phyloP scores from a whole-genome alignment of 2,888 invertebrate species.

The Acrocyrtus sp. region DNA sequence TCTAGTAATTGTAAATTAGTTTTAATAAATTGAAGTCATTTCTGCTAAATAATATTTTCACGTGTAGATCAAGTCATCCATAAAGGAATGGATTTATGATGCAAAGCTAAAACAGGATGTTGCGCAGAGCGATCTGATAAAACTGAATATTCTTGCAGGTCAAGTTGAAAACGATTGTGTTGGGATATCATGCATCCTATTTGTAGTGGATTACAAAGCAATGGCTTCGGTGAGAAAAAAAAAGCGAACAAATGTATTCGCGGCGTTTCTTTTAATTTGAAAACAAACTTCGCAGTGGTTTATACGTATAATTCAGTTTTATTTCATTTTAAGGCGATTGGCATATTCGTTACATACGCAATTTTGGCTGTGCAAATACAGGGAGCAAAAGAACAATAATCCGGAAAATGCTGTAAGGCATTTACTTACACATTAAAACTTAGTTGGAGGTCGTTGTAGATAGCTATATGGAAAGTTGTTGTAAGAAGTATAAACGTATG shows the following conservation, averaged over 20 bases:
- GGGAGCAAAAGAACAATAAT: too few relatives aligned
- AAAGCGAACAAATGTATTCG: neutral
- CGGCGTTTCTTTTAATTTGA: neutral
- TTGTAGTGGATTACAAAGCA: neutral
- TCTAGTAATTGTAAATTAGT: neutral
- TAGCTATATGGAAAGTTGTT: too few relatives aligned
- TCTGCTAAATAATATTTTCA: neutral
- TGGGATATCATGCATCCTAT: constrained; percentile 5
- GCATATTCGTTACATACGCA: neutral
- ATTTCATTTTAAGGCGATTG: neutral
- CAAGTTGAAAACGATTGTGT: constrained; percentile 8
- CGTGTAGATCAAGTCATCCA: neutral
- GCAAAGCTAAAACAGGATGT: constrained; percentile 7
- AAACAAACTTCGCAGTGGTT: neutral
- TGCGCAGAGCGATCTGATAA: constrained; percentile 2
- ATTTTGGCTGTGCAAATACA: constrained; percentile 18
- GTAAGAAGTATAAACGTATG: too few relatives aligned
- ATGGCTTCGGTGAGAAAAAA: constrained; percentile 21
- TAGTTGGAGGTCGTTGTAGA: too few relatives aligned
- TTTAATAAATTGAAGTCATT: neutral
- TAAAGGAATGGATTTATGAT: constrained; percentile 15
- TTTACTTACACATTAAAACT: too few relatives aligned
- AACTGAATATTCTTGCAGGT: constrained; percentile 5
- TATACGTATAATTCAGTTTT: neutral
- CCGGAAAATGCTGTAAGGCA: too few relatives aligned